phyloP scores from a whole-genome alignment of 1,140 invertebrate species.

The Aphidius ervi region DNA sequence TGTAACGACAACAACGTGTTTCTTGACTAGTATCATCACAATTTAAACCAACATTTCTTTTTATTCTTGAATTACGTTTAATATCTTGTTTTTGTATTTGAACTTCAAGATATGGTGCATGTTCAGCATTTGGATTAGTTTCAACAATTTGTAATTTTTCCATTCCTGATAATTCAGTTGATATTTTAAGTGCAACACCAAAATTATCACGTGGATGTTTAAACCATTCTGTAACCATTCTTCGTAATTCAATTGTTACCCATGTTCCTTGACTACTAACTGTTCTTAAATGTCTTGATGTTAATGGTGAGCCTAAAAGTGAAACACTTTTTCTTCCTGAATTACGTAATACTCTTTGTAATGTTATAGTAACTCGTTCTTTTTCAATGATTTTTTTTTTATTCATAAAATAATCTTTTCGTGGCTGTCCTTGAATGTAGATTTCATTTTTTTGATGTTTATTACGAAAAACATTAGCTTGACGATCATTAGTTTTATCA shows the following conservation, averaged over 20 bases:
- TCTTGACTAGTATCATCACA: conserved; percentile 76
- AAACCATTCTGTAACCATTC: conserved; percentile 73
- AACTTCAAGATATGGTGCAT: conserved; percentile 61
- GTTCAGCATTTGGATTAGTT: conserved; percentile 46
- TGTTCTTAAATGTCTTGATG: conserved; percentile 45
- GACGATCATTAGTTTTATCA: background rate
- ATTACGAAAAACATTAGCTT: background rate
- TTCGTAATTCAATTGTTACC: conserved; percentile 71
- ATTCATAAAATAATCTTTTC: background rate
- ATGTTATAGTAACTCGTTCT: conserved; percentile 40
- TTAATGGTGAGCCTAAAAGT: conserved; percentile 39
- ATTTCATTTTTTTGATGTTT: background rate
- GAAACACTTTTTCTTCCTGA: conserved; percentile 34
- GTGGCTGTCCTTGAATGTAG: conserved; percentile 2
- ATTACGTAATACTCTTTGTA: conserved; percentile 46
- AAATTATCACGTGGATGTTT: conserved; percentile 66
- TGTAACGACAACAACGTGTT: conserved; percentile 82
- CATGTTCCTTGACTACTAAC: conserved; percentile 59
- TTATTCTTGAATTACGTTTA: conserved; percentile 59
- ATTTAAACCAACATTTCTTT: conserved; percentile 73
- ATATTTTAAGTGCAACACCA: conserved; percentile 68
- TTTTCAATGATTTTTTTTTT: conserved; percentile 1
- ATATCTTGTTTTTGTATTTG: conserved; percentile 78
- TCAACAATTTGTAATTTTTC: conserved; percentile 41
- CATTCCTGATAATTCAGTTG: conserved; percentile 31